Percentiles rank a stretch among this genome's conserved stretches.
phyloP scores from a whole-genome alignment of 2,797 vertebrate species.

The Acanthiza pusilla region DNA sequence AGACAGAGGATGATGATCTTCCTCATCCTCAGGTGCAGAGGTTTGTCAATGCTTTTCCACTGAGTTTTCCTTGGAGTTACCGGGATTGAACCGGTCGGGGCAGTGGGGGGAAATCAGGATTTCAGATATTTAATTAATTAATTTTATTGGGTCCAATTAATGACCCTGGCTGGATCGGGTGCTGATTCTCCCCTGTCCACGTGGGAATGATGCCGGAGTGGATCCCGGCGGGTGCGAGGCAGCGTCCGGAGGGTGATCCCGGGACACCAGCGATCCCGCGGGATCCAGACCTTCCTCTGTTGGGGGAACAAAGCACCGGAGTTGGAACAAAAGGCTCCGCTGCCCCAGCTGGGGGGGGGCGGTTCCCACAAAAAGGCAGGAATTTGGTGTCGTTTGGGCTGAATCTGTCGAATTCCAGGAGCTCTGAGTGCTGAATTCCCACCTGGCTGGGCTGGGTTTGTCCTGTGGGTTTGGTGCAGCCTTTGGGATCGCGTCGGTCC shows the following conservation, averaged over 20 bases:
- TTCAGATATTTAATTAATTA: background rate
- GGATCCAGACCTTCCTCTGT: background rate
- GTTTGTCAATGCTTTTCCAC: background rate
- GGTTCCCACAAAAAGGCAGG: background rate
- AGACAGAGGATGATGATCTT: background rate
- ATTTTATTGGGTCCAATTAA: background rate
- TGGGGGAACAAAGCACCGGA: background rate
- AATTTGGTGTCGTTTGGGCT: background rate
- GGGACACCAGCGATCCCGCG: background rate
- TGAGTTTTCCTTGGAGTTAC: background rate
- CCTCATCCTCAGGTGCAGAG: background rate
- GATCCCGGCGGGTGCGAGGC: background rate
- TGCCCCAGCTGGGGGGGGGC: background rate
- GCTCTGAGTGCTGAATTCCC: accelerated
- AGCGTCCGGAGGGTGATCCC: background rate
- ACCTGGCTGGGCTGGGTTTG: background rate
- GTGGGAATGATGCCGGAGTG: background rate
- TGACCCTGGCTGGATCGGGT: background rate
- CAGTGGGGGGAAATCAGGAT: background rate
- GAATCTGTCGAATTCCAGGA: background rate
- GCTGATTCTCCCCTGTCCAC: background rate
- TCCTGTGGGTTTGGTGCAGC: accelerated
- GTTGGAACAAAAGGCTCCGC: background rate
- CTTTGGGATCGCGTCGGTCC: background rate
- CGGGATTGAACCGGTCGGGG: background rate